Base-by-base conservation (phyloP, 1,140 invertebrate genomes). In the Calosoma granatense region DNA sequence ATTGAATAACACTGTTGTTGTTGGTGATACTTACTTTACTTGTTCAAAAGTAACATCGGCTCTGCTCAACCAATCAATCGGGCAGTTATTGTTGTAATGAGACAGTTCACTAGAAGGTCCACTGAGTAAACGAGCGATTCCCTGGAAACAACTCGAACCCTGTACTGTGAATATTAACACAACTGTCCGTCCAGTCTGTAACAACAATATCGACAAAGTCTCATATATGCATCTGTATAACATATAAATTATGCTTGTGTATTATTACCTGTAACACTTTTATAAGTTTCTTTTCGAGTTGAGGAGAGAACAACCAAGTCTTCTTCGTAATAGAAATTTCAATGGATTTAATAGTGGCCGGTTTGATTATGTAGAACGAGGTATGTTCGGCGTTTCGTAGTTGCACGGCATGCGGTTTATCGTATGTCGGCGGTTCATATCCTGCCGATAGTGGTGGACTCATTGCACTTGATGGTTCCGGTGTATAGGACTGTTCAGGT, bases 201-300 rank as follows among this genome's bases (percentile, higher is more conserved):
- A 62, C 15, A n/a, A n/a, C n/a, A n/a, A n/a, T n/a, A n/a, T 17
- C 1, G 12, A 56, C 55, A 56, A 47, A 56, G 15, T 20, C 23
- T n/a, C n/a, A n/a, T n/a, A n/a, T n/a, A n/a, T n/a, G n/a, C n/a
- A n/a, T n/a, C n/a, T n/a, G n/a, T n/a, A n/a, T n/a, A n/a, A n/a
- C n/a, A n/a, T n/a, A n/a, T n/a, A n/a, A n/a, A n/a, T n/a, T n/a
- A n/a, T n/a, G n/a, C n/a, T n/a, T n/a, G n/a, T n/a, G n/a, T n/a
- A n/a, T n/a, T n/a, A 19, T 39, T 39, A 74, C 74, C 71, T 74
- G 72, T 60, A 67, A 70, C 1, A 64, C 57, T 56, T 73, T 73
- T n/a, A n/a, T n/a, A 56, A 74, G 64, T 21, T 78, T 41, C 59
- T 74, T 76, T 17, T 72, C 69, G 0, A 72, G 77, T 53, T 69